Base-by-base conservation (phyloP, 1,140 invertebrate species). In the Bombus superbus region DNA sequence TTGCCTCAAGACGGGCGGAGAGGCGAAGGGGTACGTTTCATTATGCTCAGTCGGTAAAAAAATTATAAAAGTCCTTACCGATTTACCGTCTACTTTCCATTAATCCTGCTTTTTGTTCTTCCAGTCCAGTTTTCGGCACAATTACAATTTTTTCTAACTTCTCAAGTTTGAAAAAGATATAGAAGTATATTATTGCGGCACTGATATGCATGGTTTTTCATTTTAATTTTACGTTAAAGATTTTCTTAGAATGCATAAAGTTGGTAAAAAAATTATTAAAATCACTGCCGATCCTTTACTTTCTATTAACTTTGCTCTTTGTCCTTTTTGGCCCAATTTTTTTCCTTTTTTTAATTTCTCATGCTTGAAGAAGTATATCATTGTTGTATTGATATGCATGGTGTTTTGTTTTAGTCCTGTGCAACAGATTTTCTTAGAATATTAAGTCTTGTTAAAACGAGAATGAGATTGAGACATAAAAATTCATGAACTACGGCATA, bases 1-100 rank as follows among this genome's bases (percentile, higher is more conserved):
- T 89, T 87, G 88, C 88, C 59, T n/a, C 15, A 25, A 15, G 25
- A 28, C 73, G 11, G 32, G 22, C 2, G 11, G 22, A 28, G 9
- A 9, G 28, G n/a, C 2, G 6, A 42, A 15, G 57, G 53, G 38
- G 38, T 4, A 18, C 28, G 25, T 66, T 71, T 72, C 53, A 13
- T 69, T 35, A 53, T n/a, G 28, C 32, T 78, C n/a, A 10, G 47
- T 53, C 62, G 47, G 73, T 75, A 76, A 83, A 53, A 76, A 62
- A 32, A 47, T 81, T 62, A 11, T 59, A 35, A 15, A 38, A 79
- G 47, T 79, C 9, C 3, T 62, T 64, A 64, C 38, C 57, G 59
- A 77, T 62, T 11, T 53, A 8, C 5, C 18, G 11, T 74, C n/a
- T n/a, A 25, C 47, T 40, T n/a, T 8, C 40, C 18, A 42, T 73